phyloP scores from a whole-genome alignment of 1,140 invertebrate genomes.

The Lucilia cuprina region DNA sequence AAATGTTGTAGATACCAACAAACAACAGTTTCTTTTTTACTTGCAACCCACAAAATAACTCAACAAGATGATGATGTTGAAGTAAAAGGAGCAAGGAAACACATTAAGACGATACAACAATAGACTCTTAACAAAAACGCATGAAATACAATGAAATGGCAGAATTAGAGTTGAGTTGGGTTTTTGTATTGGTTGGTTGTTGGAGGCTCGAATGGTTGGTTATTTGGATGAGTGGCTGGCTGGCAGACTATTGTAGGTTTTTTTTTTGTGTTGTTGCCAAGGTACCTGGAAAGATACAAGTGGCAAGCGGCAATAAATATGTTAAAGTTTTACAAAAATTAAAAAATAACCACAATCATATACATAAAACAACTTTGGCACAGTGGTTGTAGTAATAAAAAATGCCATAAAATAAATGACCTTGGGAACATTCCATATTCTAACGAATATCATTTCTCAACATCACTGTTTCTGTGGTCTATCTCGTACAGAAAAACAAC shows the following conservation, averaged over 20 bases:
- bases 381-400: not conserved
- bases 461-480: no score
- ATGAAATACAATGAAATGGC: not conserved
- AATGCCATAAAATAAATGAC: not conserved
- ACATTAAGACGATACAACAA: not conserved
- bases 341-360: not conserved
- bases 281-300: slow-evolving; percentile 6
- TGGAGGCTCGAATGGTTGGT: not conserved
- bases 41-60: not conserved
- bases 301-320: slow-evolving; percentile 14
- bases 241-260: not conserved
- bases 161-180: not conserved
- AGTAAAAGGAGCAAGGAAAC: not conserved
- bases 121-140: not conserved
- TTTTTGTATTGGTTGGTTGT: no score
- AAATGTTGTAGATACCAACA: not conserved
- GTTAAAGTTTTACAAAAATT: not conserved
- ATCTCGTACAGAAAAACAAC: no score
- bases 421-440: no score
- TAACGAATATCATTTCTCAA: no score
- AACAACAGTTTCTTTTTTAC: no score
- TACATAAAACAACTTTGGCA: not conserved
- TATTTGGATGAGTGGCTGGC: not conserved
- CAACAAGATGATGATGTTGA: not conserved
- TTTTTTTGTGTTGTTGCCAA: slow-evolving; percentile 1